phyloP scores from a whole-genome alignment of 2,888 invertebrate genomes.

The Gymnoscelis rufifasciata region DNA sequence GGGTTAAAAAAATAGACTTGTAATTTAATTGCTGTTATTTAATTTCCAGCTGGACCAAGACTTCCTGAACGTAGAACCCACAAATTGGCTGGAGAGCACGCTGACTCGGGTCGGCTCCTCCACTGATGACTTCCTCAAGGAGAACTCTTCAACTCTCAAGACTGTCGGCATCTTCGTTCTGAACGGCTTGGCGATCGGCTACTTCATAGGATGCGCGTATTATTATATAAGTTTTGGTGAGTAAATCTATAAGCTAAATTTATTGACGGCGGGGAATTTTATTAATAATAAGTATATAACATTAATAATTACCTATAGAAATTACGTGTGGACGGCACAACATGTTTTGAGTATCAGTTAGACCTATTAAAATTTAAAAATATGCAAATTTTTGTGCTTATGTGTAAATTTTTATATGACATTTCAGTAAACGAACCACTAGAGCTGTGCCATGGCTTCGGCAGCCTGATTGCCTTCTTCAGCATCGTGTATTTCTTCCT shows the following conservation, averaged over 20 bases:
- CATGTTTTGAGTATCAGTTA: too few relatives aligned
- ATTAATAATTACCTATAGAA: too few relatives aligned
- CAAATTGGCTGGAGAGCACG: constrained; percentile 56
- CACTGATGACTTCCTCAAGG: constrained; percentile 53
- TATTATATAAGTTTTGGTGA: constrained; percentile 56
- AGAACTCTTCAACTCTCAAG: constrained; percentile 44
- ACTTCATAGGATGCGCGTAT: constrained; percentile 58
- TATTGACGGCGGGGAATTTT: too few relatives aligned
- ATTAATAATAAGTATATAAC: too few relatives aligned
- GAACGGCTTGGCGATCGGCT: constrained; percentile 57
- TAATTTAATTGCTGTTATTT: not conserved
- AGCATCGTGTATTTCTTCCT: constrained; percentile 80
- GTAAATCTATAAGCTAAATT: constrained; percentile 28
- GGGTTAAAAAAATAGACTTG: too few relatives aligned
- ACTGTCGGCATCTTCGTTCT: constrained; percentile 44
- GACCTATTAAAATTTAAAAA: too few relatives aligned
- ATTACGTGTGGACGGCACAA: too few relatives aligned
- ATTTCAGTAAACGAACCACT: constrained; percentile 48
- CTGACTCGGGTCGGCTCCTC: constrained; percentile 45
- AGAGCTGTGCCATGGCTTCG: constrained; percentile 83
- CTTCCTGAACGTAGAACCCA: constrained; percentile 52
- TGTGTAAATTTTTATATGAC: too few relatives aligned
- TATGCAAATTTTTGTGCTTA: too few relatives aligned
- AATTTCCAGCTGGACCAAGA: constrained; percentile 47
- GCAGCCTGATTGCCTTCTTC: constrained; percentile 83